Base-by-base conservation (phyloP, 1,140 invertebrate species). In the Ceratitis capitata region DNA sequence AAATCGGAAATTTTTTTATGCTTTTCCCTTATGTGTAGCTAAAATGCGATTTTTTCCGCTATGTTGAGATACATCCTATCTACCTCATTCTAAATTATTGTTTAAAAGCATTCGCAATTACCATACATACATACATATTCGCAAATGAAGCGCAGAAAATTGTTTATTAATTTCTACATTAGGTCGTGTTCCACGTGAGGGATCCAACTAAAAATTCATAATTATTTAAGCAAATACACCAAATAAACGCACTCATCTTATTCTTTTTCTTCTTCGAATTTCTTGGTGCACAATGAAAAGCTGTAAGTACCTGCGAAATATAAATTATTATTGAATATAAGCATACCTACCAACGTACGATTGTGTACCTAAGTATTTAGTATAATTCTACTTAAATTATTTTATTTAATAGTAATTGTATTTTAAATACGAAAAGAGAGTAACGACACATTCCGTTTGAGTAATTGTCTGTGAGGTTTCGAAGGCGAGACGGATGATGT, bases 391-490 rank as follows among this genome's bases (percentile, higher is more conserved):
- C 16, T 45, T 78, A 78, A 42, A 26, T 78, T n/a, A 78, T 23
- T 47, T 45, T 23, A 42, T 45, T 78, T 35, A 69, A 39, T 69
- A 69, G 61, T 35, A 69, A 69, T 47, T 78, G 69, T 78, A 78
- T 78, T 83, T 53, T 83, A 83, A 51, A 83, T 83, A 83, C 82
- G 90, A 88, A 91, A 90, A 47, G 90, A 91, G 86, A 91, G 88
- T 84, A 91, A 88, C 58, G 90, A 91, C 53, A 90, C 90, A 87
- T 91, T 91, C 82, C 90, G 89, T 84, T 91, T 91, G 58, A 91
- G 89, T 86, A 90, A 84, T 61, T 90, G 89, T 53, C 87, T 86
- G 45, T 87, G 86, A n/a, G 69, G 84, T 74, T 86, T 86, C 14
- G 90, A 83, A 32, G 89, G 87, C 42, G 88, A 90, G 69, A 86